Evolutionary conservation across 2,888 invertebrate species (phyloP).

Genomic region (Nomada fucata): DNA sequence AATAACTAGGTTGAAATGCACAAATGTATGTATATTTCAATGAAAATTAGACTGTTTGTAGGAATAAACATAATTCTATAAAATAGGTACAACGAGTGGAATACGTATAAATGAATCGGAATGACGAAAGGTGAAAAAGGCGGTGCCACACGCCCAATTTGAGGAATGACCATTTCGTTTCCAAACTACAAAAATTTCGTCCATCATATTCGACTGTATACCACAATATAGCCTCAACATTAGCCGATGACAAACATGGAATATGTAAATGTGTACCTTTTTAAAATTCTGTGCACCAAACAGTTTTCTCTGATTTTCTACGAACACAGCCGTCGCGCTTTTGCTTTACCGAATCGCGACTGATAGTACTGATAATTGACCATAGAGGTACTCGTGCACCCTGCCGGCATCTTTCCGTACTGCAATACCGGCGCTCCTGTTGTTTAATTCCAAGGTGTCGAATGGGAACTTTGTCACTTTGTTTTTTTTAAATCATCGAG

Average conservation of each 20-base stretch:
- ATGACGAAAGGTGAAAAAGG: constrained; percentile 79
- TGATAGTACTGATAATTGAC: constrained; percentile 52
- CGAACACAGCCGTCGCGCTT: constrained; percentile 55
- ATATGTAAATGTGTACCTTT: constrained; percentile 52
- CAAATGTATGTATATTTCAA: not conserved
- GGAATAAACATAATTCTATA: not conserved
- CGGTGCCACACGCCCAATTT: constrained; percentile 75
- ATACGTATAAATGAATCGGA: constrained; percentile 22
- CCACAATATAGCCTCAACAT: not conserved
- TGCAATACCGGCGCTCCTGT: not conserved
- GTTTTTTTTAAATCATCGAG: no score
- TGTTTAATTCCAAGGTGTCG: not conserved
- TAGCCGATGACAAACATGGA: not conserved
- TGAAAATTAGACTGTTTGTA: constrained; percentile 9
- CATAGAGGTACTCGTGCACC: constrained; percentile 34
- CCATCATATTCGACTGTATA: not conserved
- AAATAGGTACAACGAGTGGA: constrained; percentile 20
- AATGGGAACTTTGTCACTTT: not conserved
- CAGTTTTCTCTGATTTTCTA: constrained; percentile 30
- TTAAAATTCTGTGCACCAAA: constrained; percentile 18
- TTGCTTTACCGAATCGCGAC: constrained; percentile 60
- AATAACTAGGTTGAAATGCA: not conserved
- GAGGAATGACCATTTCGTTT: constrained; percentile 7
- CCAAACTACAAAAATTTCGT: not conserved
- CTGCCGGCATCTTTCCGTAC: constrained; percentile 35